phyloP scores from a whole-genome alignment of 2,888 invertebrate genomes.

The Hermaeophaga mercurialis region DNA sequence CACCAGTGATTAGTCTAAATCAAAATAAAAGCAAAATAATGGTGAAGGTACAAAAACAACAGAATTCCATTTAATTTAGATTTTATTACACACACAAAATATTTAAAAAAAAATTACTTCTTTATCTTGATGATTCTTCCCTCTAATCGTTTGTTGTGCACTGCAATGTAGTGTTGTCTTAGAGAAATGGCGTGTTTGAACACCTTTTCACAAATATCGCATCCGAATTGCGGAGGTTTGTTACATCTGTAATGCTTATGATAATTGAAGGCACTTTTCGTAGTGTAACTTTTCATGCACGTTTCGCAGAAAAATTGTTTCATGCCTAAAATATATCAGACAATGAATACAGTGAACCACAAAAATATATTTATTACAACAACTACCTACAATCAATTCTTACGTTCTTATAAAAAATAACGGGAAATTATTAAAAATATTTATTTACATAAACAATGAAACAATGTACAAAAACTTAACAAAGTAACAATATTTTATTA shows the following conservation, averaged over 20 bases:
- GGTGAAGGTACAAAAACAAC: too few relatives aligned
- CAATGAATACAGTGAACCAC: neutral
- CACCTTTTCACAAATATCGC: constrained; percentile 17
- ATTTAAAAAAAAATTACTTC: neutral
- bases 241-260: constrained; percentile 42
- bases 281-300: constrained; percentile 38
- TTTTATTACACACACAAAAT: too few relatives aligned
- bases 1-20: too few relatives aligned
- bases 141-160: constrained; percentile 5
- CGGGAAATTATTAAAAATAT: too few relatives aligned
- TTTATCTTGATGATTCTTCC: constrained; percentile 9
- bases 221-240: constrained; percentile 40
- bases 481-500: too few relatives aligned
- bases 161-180: constrained; percentile 9
- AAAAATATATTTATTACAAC: too few relatives aligned
- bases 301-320: constrained; percentile 15
- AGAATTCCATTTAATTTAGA: too few relatives aligned
- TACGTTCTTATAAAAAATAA: too few relatives aligned
- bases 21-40: too few relatives aligned
- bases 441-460: too few relatives aligned
- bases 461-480: too few relatives aligned
- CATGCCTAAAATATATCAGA: neutral
- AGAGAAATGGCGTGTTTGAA: constrained; percentile 16
- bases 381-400: too few relatives aligned
- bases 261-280: constrained; percentile 29